These are phyloP conservation scores for Urosaurus nigricauda DNA, from an alignment of 2,797 vertebrate genomes.

Conservation along the genomic window DNA sequence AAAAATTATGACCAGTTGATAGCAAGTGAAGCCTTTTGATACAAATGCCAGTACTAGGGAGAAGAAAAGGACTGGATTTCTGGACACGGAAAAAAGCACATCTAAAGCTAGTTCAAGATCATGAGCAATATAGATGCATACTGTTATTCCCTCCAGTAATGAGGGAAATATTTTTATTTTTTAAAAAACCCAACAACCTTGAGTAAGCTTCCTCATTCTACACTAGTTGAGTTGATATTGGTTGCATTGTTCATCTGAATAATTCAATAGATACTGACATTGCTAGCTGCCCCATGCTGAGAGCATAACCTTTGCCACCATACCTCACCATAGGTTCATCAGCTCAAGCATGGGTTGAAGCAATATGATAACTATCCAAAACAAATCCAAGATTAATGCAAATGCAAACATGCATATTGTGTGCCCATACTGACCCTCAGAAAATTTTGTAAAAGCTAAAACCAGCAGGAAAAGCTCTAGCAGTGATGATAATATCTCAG, in stretches of 20 bases:
- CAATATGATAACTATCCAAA: background rate
- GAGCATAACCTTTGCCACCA: background rate
- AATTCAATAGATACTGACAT: background rate
- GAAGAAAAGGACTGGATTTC: too few species aligned
- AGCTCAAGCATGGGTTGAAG: background rate
- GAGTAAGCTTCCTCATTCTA: background rate
- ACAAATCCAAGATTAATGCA: background rate
- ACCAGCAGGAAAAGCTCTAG: background rate
- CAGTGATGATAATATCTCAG: background rate
- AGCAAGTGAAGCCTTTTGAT: background rate
- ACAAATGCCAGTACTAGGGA: too few species aligned
- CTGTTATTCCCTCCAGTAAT: background rate
- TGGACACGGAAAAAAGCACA: too few species aligned
- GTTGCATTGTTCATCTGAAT: background rate
- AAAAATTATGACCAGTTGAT: background rate
- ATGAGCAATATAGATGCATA: too few species aligned
- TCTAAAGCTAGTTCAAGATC: too few species aligned
- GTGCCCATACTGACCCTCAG: background rate
- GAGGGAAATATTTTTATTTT: background rate
- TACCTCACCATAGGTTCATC: background rate
- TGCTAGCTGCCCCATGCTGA: background rate
- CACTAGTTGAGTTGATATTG: background rate
- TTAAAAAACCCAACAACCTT: too few species aligned
- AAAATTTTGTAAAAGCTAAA: background rate
- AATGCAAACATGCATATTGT: background rate